These are phyloP conservation scores for Cheilosia grossa DNA, from an alignment of 2,888 invertebrate species.

Conservation along the genomic window DNA sequence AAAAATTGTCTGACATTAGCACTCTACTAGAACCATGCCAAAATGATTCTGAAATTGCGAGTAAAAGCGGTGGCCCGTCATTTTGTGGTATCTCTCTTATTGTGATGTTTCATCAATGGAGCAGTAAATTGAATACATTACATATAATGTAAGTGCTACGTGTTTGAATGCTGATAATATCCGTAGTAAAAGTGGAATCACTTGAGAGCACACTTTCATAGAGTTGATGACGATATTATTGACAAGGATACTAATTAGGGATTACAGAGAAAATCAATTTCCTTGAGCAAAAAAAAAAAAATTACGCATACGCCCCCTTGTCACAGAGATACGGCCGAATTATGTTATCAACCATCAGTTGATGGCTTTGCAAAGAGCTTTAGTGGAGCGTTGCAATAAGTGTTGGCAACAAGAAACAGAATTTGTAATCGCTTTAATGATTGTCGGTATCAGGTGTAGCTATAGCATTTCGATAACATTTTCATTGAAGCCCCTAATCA, in stretches of 20 bases:
- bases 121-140: slow-evolving; percentile 18
- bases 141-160: background rate
- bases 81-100: slow-evolving; percentile 42
- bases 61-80: slow-evolving; percentile 36
- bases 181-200: background rate
- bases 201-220: background rate
- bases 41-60: slow-evolving; percentile 40
- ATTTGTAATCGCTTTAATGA: too few relatives aligned
- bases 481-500: too few relatives aligned
- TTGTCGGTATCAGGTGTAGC: too few relatives aligned
- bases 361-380: background rate
- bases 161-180: background rate
- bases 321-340: background rate
- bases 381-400: too few relatives aligned
- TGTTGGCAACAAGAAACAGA: too few relatives aligned
- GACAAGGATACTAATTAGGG: background rate
- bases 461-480: too few relatives aligned
- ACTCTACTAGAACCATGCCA: slow-evolving; percentile 24
- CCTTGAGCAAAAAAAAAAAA: background rate
- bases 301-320: background rate
- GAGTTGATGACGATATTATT: slow-evolving; percentile 5
- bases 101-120: slow-evolving; percentile 29
- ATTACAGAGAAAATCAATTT: background rate
- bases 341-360: background rate
- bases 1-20: slow-evolving; percentile 35